Base-by-base conservation (phyloP, 1,140 invertebrate species). In the Drosophila sturtevanti region DNA sequence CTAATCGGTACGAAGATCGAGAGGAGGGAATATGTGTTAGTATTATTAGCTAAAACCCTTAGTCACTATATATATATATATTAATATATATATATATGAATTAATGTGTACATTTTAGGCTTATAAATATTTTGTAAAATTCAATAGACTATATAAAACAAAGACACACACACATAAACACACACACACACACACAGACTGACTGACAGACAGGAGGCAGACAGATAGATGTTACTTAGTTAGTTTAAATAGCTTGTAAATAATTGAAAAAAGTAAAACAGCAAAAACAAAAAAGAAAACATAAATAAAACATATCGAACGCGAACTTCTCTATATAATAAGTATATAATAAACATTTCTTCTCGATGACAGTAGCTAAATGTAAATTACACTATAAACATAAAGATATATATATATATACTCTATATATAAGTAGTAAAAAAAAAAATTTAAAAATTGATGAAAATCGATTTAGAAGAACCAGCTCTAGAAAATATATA, bases 41-140 rank as follows among this genome's bases (percentile, higher is more conserved):
- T 86, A 86, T 82, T 86, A 86, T 86, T 77, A 74, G 72, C 70
- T 79, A 48, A 68, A 79, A 79, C 69, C 58, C 69, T 78, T 78
- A 79, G 76, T 79, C 77, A 79, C 72, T 76, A 80, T 78, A 56
- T n/a, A n/a, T n/a, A n/a, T n/a, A n/a, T n/a, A n/a, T n/a, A n/a
- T n/a, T n/a, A n/a, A n/a, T n/a, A n/a, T n/a, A n/a, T n/a, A n/a
- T n/a, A n/a, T n/a, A n/a, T 80, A 76, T 6, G 18, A 48, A 48
- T 21, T 16, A 10, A 48, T 48, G 41, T 48, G 18, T 18, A 48
- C 18, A 48, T 21, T 21, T 48, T 48, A 48, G 41, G 41, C 41
- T 21, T 48, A 48, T 48, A 48, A 18, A 48, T 10, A 7, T 21
- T 18, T 48, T 48, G 41, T 48, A 48, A 48, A 48, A 21, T 35